Evolutionary conservation across 2,797 vertebrate genomes (phyloP), one percentile per base, ranked within the genome.

Genomic region (Pagetopsis macropterus): DNA sequence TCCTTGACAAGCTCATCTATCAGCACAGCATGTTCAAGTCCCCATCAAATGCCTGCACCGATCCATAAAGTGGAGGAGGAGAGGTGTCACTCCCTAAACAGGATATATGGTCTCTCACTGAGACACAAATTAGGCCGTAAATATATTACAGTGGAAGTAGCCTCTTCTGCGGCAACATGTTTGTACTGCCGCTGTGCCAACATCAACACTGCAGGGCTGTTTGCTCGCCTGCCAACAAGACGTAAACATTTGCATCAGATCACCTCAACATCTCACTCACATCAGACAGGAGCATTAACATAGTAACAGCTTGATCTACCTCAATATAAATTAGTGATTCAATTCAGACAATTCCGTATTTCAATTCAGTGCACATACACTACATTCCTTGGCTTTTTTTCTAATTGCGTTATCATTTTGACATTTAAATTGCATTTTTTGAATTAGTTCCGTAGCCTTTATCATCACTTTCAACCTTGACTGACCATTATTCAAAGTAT

Each of bases 61-160:
- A 89, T 88, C 91, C 85, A 89, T 91, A 91, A 91, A 92, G 90
- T 92, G 90, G 88, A 92, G 93, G 93, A 93, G 93, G 92, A 90
- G 91, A 93, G 88, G 93, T 94, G 94, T 94, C 94, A 94, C 89
- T 94, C 94, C 90, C 92, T 95, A 95, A 95, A 95, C 91, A 94
- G 94, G 92, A 95, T 95, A 94, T 94, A 95, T 95, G 91, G 93
- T 89, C 92, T 92, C 93, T 92, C 89, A 84, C 89, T 83, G 93
- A 93, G 93, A 94, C 94, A 94, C 93, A 95, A 94, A 95, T 95
- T 95, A 94, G 93, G 94, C 91, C 92, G 93, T 95, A 95, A 95
- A 95, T 94, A 94, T 94, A 94, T 95, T 95, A 95, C 89, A 75
- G 86, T 85, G 89, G 90, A 89, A 91, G 92, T 92, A 87, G 88